phyloP scores from a whole-genome alignment of 2,113 vertebrate species.

The Hucho hucho region DNA sequence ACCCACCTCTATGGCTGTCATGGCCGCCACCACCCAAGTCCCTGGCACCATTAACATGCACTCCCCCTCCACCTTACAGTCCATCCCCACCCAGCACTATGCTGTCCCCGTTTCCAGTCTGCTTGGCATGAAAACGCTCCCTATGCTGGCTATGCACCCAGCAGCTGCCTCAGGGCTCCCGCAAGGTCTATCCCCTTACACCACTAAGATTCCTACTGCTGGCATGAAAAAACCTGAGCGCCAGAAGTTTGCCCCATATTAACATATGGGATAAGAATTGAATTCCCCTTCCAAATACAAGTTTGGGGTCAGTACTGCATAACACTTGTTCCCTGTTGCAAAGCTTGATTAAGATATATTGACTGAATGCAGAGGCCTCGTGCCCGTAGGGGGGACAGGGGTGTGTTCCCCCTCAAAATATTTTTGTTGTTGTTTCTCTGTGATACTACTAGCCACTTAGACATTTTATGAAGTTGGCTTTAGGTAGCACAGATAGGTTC shows the following conservation, averaged over 20 bases:
- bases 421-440: too few relatives aligned
- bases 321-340: neutral
- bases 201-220: constrained; percentile 82
- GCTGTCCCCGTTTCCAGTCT: constrained; percentile 90
- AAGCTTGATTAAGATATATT: neutral
- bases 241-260: constrained; percentile 94
- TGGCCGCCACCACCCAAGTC: constrained; percentile 78
- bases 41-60: constrained; percentile 82
- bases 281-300: neutral
- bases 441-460: too few relatives aligned
- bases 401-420: too few relatives aligned
- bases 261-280: constrained; percentile 48
- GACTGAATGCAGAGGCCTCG: neutral
- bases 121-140: constrained; percentile 93
- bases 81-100: constrained; percentile 85
- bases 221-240: constrained; percentile 87
- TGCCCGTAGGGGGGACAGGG: neutral
- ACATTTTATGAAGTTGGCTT: too few relatives aligned
- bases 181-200: constrained; percentile 83
- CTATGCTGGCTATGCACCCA: constrained; percentile 85
- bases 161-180: constrained; percentile 77
- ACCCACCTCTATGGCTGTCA: constrained; percentile 84
- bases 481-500: too few relatives aligned
- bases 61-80: constrained; percentile 79
- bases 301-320: neutral